Evolutionary conservation across 1,140 invertebrate genomes (phyloP).

Genomic region (Steinernema feltiae): DNA sequence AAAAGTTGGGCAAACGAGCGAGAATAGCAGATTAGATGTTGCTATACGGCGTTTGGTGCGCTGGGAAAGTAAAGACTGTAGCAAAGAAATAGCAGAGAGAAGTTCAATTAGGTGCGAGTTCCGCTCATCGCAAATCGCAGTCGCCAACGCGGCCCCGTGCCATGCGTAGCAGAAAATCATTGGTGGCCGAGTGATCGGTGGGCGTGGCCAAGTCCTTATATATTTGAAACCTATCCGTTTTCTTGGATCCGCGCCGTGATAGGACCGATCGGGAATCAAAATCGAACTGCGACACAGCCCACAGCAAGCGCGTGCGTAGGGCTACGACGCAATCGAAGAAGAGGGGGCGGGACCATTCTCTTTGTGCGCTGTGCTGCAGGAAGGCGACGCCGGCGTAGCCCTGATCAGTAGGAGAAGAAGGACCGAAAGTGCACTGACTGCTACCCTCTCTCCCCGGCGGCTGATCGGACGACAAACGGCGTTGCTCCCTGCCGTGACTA

Average conservation of each 20-base stretch:
- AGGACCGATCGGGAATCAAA: conserved; percentile 1
- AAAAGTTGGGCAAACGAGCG: neutral
- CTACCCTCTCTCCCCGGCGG: neutral
- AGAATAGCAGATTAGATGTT: neutral
- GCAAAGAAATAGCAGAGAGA: too few relatives aligned
- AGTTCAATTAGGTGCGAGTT: too few relatives aligned
- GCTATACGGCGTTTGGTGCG: too few relatives aligned
- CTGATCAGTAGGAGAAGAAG: neutral
- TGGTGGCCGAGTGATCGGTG: neutral
- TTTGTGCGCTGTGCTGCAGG: too few relatives aligned
- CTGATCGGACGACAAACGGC: neutral
- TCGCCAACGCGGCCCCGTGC: too few relatives aligned
- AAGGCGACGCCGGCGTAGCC: neutral
- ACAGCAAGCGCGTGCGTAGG: neutral
- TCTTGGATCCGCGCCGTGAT: conserved; percentile 5
- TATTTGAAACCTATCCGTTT: neutral
- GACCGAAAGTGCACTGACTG: neutral
- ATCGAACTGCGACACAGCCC: neutral
- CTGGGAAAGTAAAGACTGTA: neutral
- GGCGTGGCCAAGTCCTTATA: conserved; percentile 6
- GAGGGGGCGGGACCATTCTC: too few relatives aligned
- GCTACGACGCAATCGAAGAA: neutral
- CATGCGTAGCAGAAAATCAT: too few relatives aligned
- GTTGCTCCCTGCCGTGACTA: neutral
- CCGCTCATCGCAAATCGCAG: too few relatives aligned